Percentiles rank a stretch among this genome's conserved stretches.
phyloP scores from a whole-genome alignment of 1,140 invertebrate genomes.

The Ridgeia piscesae region DNA sequence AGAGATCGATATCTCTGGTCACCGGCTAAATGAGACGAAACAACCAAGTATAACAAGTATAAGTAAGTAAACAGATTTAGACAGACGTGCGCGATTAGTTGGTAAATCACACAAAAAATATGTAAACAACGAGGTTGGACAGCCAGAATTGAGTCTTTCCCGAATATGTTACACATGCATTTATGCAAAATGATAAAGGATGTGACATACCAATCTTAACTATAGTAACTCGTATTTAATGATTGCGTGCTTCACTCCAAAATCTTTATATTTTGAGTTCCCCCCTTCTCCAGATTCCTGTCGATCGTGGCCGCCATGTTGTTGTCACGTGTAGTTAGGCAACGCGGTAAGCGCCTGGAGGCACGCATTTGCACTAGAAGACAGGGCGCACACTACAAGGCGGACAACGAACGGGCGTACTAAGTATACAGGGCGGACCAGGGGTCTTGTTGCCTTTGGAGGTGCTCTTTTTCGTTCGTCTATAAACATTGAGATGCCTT shows the following conservation, averaged over 20 bases:
- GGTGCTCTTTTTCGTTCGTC: too few species aligned
- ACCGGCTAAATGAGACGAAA: too few species aligned
- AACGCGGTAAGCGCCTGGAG: too few species aligned
- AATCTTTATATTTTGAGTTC: neutral
- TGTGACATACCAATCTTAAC: neutral
- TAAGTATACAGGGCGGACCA: too few species aligned
- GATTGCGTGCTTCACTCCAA: neutral
- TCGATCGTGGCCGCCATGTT: neutral
- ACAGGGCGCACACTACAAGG: too few species aligned
- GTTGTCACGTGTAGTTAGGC: slow-evolving; percentile 3
- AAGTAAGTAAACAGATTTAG: too few species aligned
- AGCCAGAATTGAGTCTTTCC: neutral
- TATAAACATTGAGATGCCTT: too few species aligned
- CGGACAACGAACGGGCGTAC: too few species aligned
- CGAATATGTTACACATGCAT: neutral
- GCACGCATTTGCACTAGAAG: neutral
- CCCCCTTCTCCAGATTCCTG: neutral
- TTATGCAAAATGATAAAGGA: neutral
- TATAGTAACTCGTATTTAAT: neutral
- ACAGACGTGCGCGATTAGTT: neutral
- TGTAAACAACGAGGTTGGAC: neutral
- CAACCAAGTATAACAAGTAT: too few species aligned
- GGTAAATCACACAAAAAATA: too few species aligned
- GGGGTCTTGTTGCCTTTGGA: too few species aligned
- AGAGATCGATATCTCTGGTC: too few species aligned